phyloP scores from a whole-genome alignment of 2,113 vertebrate genomes.

The Choloepus hoffmanni region DNA sequence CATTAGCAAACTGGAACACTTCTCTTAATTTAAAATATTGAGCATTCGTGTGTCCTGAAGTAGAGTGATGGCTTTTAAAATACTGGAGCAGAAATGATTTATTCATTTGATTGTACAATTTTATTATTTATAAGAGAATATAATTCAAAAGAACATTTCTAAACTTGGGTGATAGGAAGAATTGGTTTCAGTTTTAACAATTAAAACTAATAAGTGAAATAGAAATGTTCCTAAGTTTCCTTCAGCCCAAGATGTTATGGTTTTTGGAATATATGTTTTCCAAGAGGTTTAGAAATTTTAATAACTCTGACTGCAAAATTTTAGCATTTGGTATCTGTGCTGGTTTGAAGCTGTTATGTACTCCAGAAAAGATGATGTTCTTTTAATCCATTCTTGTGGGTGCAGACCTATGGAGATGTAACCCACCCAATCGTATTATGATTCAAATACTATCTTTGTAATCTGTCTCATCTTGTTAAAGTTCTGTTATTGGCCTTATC shows the following conservation, averaged over 20 bases:
- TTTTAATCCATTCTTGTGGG: too few species aligned
- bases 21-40: not conserved
- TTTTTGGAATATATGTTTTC: conserved; percentile 30
- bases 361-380: too few species aligned
- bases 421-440: not conserved
- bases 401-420: too few species aligned
- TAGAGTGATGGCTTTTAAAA: not conserved
- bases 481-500: not conserved
- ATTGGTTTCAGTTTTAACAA: not conserved
- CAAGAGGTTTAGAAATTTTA: conserved; percentile 81
- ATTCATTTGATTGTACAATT: conserved; percentile 21
- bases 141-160: conserved; percentile 14
- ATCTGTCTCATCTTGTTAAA: not conserved
- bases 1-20: too few species aligned
- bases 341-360: conserved; percentile 71
- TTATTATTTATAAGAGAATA: not conserved
- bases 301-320: conserved; percentile 72
- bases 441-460: not conserved
- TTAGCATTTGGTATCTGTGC: conserved; percentile 74
- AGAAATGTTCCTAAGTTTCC: not conserved
- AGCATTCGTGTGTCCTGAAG: not conserved
- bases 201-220: not conserved
- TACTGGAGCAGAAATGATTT: not conserved
- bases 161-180: not conserved
- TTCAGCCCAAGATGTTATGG: not conserved